Evolutionary conservation across 1,140 invertebrate species (phyloP), one percentile per base, ranked within the genome.

Genomic region (Tribolium castaneum): DNA sequence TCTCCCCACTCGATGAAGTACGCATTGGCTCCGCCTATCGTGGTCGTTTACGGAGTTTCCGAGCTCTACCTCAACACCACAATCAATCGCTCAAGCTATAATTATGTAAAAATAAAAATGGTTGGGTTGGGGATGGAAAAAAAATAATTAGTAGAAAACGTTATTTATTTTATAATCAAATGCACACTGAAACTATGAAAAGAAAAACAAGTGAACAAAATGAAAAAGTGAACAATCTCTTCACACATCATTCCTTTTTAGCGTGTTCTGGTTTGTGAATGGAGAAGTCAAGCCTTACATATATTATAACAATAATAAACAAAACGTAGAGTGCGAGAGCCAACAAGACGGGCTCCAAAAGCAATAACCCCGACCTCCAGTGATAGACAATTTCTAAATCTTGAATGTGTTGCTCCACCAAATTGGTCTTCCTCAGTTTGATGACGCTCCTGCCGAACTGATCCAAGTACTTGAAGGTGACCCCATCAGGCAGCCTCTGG

Each of bases 331-430:
- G 92, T 78, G 97, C 98, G 25, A 91, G 88, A 70, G 96, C 92
- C 39, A 98, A 93, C 14, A 99, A 86, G 5, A 99, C 85, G 0
- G 98, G 98, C 86, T 99, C 98, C 86, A 97, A 95, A 10, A 99
- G 88, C 91, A 99, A 93, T 0, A 94, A 85, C 9, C 92, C 83
- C 80, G 94, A 91, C n/a, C 96, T 92, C 90, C 98, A 99, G 45
- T 91, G 93, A 85, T 99, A 99, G 70, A 93, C 93, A 10, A 99
- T 87, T 87, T 94, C 92, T 77, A 94, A 93, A 86, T 97, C 95
- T 87, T 98, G 95, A 85, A 99, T 99, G 83, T 99, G 98, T 85
- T 96, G 95, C 82, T 99, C 97, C 0, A 99, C 96, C 30, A 99
- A 86, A 89, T 99, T 98, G 1, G 87, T 92, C 84, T 98, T 98